Evolutionary conservation across 2,797 vertebrate genomes (phyloP), one percentile per base, ranked within the genome.

Genomic region (Threskiornis aethiopicus): DNA sequence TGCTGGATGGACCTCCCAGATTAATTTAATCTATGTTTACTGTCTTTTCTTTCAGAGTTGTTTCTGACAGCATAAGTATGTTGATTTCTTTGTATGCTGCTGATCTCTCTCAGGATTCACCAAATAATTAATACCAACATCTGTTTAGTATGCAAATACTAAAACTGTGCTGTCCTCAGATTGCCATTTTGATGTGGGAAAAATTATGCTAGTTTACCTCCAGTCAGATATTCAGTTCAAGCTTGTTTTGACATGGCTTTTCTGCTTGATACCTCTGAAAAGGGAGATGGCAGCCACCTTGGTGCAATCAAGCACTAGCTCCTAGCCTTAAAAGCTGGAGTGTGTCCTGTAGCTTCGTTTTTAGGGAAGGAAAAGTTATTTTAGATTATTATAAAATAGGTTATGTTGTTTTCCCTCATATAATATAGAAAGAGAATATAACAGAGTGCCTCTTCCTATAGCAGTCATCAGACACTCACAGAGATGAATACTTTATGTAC

Each of bases 111-210:
- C 66, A 84, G 80, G 73, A 92, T 86, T 92, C 70, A 59, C 46
- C 66, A 76, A 82, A 90, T 90, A 90, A 95, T 95, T 95, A 95
- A 95, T 93, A 87, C 42, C 52, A 92, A 82, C 78, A 77, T 86
- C 90, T 95, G 42, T 87, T 84, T 96, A 87, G 71, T 44, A 92
- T 90, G 88, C 73, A 96, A 87, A 80, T 85, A n/a, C 19, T 82
- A 39, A 57, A 85, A 20, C 20, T 0, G 1, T 47, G 35, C 51
- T 87, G 66, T 79, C 75, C 58, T 95, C 51, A 65, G 29, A 59
- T 66, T 89, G 42, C 78, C n/a, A 59, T 87, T 93, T 66, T 69
- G 39, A 73, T 76, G 41, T 5, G 13, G 57, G 71, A 42, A 94
- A 87, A 90, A 73, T 29, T 31, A 82, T 46, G 13, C 6, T 35